Conservation (phyloP, 2,113 vertebrate species). For the Peromyscus maniculatus region DNA sequence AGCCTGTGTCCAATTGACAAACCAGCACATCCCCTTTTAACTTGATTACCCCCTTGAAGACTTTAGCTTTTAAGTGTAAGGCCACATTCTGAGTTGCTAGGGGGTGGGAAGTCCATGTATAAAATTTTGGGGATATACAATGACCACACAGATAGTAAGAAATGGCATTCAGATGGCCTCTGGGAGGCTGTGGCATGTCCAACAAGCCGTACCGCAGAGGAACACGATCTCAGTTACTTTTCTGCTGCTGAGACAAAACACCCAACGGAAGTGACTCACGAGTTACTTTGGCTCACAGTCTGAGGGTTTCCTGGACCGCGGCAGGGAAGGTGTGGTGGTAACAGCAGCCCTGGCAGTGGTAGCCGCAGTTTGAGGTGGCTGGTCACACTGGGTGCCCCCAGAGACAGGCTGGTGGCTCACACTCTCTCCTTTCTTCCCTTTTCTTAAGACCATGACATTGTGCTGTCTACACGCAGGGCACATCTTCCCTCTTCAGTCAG, state of each 20-base stretch:
- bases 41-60: not conserved
- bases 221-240: not conserved
- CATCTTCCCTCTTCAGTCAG: not conserved
- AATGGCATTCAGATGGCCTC: not conserved
- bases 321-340: no score
- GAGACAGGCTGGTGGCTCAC: not conserved
- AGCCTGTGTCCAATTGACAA: not conserved
- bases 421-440: not conserved
- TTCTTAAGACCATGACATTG: not conserved
- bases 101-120: not conserved
- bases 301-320: not conserved
- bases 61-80: not conserved
- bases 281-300: not conserved
- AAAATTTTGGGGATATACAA: not conserved
- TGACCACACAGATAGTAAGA: not conserved
- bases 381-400: not conserved
- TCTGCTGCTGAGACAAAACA: not conserved
- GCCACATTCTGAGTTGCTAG: not conserved
- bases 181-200: not conserved
- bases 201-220: not conserved
- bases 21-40: not conserved
- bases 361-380: not conserved
- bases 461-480: not conserved
- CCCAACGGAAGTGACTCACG: not conserved
- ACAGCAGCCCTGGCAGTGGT: no score